Evolutionary conservation across 2,888 invertebrate species (phyloP).

Genomic region (Epiperipatus broadwayi): DNA sequence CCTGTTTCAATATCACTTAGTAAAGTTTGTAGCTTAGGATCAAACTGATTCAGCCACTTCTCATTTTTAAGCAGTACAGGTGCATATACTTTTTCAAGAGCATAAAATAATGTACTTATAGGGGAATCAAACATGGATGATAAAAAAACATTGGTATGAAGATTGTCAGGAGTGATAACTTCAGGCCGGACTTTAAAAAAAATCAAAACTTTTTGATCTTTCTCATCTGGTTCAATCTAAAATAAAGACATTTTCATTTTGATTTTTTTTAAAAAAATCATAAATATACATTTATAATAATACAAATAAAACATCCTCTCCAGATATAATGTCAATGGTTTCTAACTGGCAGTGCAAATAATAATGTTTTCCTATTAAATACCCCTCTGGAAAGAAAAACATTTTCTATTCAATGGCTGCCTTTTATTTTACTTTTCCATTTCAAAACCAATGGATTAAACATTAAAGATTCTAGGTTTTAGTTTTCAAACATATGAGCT

Average conservation of each 20-base stretch:
- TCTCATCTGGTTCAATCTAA: constrained; percentile 28
- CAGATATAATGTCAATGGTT: too few relatives aligned
- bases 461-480: too few relatives aligned
- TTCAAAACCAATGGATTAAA: too few relatives aligned
- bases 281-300: too few relatives aligned
- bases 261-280: too few relatives aligned
- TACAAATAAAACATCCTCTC: too few relatives aligned
- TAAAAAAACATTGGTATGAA: constrained; percentile 37
- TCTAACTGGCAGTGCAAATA: too few relatives aligned
- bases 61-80: constrained; percentile 33
- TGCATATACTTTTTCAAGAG: constrained; percentile 39
- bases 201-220: constrained; percentile 31
- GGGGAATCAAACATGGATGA: constrained; percentile 41
- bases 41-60: constrained; percentile 28
- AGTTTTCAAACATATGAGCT: too few relatives aligned
- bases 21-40: constrained; percentile 33
- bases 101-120: constrained; percentile 39
- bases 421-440: too few relatives aligned
- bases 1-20: constrained; percentile 33
- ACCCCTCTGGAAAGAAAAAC: too few relatives aligned
- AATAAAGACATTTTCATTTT: constrained; percentile 14
- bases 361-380: too few relatives aligned
- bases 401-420: too few relatives aligned
- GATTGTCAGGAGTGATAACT: constrained; percentile 39
- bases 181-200: constrained; percentile 43